Percentiles rank a stretch among this genome's conserved stretches.
Evolutionary conservation across 2,888 invertebrate species (phyloP).

Genomic region (Acrobasis suavella): DNA sequence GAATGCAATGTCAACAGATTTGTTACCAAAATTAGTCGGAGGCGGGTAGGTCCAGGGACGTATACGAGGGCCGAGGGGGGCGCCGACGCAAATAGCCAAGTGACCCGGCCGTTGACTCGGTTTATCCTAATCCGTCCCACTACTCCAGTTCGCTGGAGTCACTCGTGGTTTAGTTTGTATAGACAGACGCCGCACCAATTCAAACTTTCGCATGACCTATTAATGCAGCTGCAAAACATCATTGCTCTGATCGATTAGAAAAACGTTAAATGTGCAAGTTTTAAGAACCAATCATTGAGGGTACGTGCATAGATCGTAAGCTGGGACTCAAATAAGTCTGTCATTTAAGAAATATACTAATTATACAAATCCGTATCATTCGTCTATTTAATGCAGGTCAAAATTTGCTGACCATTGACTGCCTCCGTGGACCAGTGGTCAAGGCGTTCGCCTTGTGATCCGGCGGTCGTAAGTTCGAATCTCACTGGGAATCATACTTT

Average conservation of each 20-base stretch:
- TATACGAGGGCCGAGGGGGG: slow-evolving; percentile 53
- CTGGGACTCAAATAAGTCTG: no score
- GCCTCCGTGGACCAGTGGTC: no score
- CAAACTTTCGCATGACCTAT: slow-evolving; percentile 62
- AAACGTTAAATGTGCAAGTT: not conserved
- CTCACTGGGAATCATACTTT: no score
- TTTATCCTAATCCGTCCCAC: slow-evolving; percentile 81
- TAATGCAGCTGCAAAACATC: slow-evolving; percentile 43
- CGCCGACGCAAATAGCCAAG: slow-evolving; percentile 74
- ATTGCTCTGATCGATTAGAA: not conserved
- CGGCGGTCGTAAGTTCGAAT: no score
- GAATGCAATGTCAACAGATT: slow-evolving; percentile 55
- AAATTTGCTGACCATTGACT: no score
- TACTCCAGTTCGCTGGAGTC: slow-evolving; percentile 72
- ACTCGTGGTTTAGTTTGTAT: slow-evolving; percentile 37
- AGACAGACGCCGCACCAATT: slow-evolving; percentile 43
- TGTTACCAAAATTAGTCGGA: slow-evolving; percentile 69
- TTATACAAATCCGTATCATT: no score
- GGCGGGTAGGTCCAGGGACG: slow-evolving; percentile 67
- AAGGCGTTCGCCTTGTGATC: no score
- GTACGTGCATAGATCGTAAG: no score
- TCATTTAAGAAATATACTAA: no score
- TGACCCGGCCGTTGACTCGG: slow-evolving; percentile 82
- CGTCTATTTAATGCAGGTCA: no score
- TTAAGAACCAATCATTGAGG: no score